phyloP scores from a whole-genome alignment of 2,113 vertebrate genomes.

The Lepus americanus region DNA sequence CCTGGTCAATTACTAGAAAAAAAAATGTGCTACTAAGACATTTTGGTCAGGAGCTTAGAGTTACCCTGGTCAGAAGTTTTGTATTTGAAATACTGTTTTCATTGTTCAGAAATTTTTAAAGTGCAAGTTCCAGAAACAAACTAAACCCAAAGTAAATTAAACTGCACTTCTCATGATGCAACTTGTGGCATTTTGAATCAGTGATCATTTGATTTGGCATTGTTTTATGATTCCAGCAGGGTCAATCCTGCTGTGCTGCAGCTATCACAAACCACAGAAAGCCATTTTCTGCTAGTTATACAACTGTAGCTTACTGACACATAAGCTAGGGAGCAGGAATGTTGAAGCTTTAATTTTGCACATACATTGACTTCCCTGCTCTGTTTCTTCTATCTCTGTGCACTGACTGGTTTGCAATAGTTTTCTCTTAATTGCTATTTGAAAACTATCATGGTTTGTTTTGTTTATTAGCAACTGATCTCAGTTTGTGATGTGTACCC shows the following conservation, averaged over 20 bases:
- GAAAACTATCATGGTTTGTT: not conserved
- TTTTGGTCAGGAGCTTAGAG: constrained; percentile 29
- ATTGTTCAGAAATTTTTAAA: constrained; percentile 49
- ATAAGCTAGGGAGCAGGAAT: not conserved
- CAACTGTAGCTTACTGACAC: constrained; percentile 20
- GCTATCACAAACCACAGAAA: constrained; percentile 32
- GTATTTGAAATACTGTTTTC: constrained; percentile 46
- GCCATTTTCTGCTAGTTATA: not conserved
- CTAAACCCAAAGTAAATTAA: constrained; percentile 58
- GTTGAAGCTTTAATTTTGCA: constrained; percentile 17
- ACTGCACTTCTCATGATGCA: not conserved
- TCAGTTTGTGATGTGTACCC: not conserved
- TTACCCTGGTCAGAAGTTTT: constrained; percentile 23
- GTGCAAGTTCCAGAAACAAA: constrained; percentile 45
- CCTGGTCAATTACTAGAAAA: constrained; percentile 10
- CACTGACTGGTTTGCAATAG: not conserved
- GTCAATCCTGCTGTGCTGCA: not conserved
- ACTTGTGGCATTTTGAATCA: not conserved
- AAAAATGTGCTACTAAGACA: not conserved
- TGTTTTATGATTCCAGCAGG: constrained; percentile 54
- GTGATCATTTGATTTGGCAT: constrained; percentile 37
- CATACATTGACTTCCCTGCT: constrained; percentile 1
- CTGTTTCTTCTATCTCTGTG: constrained; percentile 23
- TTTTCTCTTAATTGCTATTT: constrained; percentile 55
- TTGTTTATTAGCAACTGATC: constrained; percentile 28